Evolutionary conservation across 2,888 invertebrate genomes (phyloP).

Genomic region (Morpho helenor): DNA sequence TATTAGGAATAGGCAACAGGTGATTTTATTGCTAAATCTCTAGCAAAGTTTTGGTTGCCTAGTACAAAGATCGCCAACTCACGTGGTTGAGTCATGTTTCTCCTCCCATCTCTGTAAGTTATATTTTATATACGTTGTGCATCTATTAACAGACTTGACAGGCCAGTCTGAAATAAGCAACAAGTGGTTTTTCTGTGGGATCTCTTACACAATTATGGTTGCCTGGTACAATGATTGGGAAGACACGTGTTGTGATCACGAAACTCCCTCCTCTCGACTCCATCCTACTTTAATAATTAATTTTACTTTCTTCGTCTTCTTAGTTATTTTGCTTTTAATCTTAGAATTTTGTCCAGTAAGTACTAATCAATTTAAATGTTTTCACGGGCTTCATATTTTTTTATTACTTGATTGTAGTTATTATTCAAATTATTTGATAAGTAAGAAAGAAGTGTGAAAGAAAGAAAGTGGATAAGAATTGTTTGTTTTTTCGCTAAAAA

Average conservation of each 20-base stretch:
- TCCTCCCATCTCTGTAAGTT: not conserved
- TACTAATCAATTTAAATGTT: too few relatives aligned
- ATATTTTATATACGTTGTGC: not conserved
- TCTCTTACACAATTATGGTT: not conserved
- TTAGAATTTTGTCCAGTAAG: too few relatives aligned
- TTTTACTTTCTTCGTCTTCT: too few relatives aligned
- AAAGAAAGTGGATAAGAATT: too few relatives aligned
- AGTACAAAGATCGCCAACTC: slow-evolving; percentile 1
- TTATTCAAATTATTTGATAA: too few relatives aligned
- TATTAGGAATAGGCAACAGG: not conserved
- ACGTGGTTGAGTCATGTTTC: slow-evolving; percentile 1
- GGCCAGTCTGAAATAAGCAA: not conserved
- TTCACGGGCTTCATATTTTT: too few relatives aligned
- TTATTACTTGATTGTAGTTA: too few relatives aligned
- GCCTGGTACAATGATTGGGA: slow-evolving; percentile 2
- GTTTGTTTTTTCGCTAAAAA: too few relatives aligned
- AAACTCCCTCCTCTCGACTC: not conserved
- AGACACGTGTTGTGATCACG: slow-evolving; percentile 1
- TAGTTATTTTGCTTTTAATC: too few relatives aligned
- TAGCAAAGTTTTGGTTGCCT: not conserved
- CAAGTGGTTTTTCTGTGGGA: not conserved
- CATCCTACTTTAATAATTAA: not conserved
- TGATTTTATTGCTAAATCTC: not conserved
- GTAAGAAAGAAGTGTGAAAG: too few relatives aligned
- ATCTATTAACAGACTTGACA: not conserved